Percentiles rank a stretch among this genome's conserved stretches.
phyloP scores from a whole-genome alignment of 2,797 vertebrate genomes.

The Danio albolineatus region DNA sequence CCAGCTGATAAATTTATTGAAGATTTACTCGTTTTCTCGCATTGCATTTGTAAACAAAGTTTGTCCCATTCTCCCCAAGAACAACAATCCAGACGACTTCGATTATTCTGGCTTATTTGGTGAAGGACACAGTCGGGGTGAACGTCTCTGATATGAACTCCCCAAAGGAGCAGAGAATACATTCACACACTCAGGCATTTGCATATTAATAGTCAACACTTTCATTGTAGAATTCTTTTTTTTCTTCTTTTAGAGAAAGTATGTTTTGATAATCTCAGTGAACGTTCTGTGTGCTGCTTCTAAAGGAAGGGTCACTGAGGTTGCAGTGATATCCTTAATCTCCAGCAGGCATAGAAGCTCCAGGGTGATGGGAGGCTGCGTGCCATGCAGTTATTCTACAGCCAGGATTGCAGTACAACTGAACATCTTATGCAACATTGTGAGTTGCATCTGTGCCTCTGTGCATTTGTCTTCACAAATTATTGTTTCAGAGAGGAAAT shows the following conservation, averaged over 20 bases:
- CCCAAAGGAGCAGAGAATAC: background rate
- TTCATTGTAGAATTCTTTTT: background rate
- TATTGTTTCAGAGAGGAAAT: background rate
- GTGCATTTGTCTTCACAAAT: background rate
- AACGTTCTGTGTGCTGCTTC: background rate
- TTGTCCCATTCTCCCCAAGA: conserved; percentile 55
- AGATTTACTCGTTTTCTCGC: conserved; percentile 69
- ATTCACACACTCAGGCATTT: background rate
- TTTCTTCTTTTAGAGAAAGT: background rate
- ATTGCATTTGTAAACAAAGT: conserved; percentile 70
- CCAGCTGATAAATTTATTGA: conserved; percentile 54
- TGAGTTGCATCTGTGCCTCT: background rate
- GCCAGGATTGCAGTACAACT: background rate
- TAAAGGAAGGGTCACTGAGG: background rate
- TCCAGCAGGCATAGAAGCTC: background rate
- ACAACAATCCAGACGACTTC: conserved; percentile 19
- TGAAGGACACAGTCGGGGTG: conserved; percentile 5
- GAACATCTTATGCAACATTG: background rate
- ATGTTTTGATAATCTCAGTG: background rate
- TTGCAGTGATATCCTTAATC: conserved; percentile 1
- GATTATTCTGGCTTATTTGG: background rate
- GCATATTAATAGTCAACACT: conserved; percentile 3
- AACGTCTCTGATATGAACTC: background rate
- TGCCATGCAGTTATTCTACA: conserved; percentile 21
- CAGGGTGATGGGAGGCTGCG: background rate